Evolutionary conservation across 1,140 invertebrate genomes (phyloP), one percentile per base, ranked within the genome.

Genomic region (Lepidurus couesii): DNA sequence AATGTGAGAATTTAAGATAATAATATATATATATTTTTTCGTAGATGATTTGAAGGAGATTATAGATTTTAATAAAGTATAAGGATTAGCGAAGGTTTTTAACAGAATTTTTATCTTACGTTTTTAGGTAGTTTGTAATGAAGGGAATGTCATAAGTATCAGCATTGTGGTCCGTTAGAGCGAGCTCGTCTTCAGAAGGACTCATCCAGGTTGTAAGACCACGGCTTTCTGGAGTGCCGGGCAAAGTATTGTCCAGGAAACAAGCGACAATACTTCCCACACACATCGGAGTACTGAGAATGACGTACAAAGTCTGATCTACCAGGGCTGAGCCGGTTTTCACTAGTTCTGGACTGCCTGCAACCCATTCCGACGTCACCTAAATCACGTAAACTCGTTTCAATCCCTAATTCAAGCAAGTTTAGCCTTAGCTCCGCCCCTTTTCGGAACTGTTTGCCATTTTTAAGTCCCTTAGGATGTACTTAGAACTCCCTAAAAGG

Each of bases 251-350:
- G 84, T 96, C 95, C 78, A 96, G 84, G 26, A 95, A 80, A 83
- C 92, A 95, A 0, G 93, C 94, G 0, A 92, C 80, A 1, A 92
- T 81, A 2, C 94, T 93, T 1, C 93, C 93, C 4, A 96, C 91
- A 75, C 96, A 89, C 83, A 96, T 96, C 24, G 91, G 92, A 0
- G 94, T 95, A 34, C 92, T 92, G n/a, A 95, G 85, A 53, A 96
- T 84, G 16, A 95, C 93, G 1, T 89, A 90, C 9, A 95, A 82
- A 0, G 93, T 90, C 73, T 92, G 90, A 81, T 95, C 91, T 11
- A 90, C 81, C 0, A 91, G 87, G 13, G 89, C 87, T 44, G 87
- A 87, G 1, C 93, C 92, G 0, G 91, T 92, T 77, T 90, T 83
- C 42, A 95, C 91, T n/a, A 86, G 86, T 1, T 87, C 87, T 8